Percentiles rank a stretch among this genome's conserved stretches.
Conservation (phyloP, 2,113 vertebrate species). For the Felis chaus region DNA sequence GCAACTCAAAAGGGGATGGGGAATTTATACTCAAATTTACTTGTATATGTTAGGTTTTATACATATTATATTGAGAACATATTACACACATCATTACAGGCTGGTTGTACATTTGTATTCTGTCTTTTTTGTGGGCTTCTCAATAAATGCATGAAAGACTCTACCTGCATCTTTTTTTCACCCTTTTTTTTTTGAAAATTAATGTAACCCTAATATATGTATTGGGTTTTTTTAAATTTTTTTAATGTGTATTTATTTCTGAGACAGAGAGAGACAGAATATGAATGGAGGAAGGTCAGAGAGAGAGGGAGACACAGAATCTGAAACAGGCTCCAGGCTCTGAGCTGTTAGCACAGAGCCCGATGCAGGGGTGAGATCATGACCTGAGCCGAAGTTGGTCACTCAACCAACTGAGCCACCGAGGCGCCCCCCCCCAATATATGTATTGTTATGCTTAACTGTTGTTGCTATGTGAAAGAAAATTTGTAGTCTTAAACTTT, state of each 20-base stretch:
- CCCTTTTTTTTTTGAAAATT: not conserved
- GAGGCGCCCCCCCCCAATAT: not conserved
- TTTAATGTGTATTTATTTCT: too few relatives aligned
- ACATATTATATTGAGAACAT: constrained; percentile 12
- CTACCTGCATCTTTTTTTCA: not conserved
- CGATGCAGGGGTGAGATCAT: too few relatives aligned
- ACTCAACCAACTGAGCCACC: too few relatives aligned
- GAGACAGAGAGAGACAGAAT: too few relatives aligned
- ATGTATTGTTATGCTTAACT: not conserved
- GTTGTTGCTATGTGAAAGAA: not conserved
- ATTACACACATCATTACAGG: constrained; percentile 4
- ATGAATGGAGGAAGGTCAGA: too few relatives aligned
- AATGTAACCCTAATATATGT: not conserved
- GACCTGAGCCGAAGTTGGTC: too few relatives aligned
- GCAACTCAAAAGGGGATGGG: constrained; percentile 55
- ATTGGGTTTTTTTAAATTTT: not conserved
- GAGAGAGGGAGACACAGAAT: too few relatives aligned
- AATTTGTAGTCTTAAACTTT: not conserved
- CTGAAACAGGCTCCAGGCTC: too few relatives aligned
- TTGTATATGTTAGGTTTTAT: constrained; percentile 58
- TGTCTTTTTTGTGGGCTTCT: not conserved
- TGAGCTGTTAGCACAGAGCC: too few relatives aligned
- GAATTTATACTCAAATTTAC: constrained; percentile 57
- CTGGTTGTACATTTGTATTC: not conserved
- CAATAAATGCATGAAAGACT: not conserved